These are phyloP conservation scores for Tachyglossus aculeatus DNA, from an alignment of 2,797 vertebrate genomes.

Conservation along the genomic window DNA sequence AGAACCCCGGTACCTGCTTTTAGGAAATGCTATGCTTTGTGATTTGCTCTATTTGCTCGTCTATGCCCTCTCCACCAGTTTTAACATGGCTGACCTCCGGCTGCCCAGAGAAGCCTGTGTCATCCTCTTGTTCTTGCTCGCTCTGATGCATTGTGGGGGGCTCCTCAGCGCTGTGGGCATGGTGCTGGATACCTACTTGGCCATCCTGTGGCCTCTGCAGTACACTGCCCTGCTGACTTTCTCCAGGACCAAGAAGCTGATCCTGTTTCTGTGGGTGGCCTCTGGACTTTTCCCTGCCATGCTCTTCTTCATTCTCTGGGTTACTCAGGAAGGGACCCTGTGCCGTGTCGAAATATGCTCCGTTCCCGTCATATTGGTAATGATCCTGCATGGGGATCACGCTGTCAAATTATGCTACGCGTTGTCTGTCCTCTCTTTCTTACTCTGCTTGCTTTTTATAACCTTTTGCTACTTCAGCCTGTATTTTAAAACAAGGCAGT, in stretches of 20 bases:
- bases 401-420: constrained; percentile 74
- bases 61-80: constrained; percentile 69
- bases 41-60: constrained; percentile 77
- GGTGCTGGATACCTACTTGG: constrained; percentile 77
- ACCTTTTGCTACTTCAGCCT: constrained; percentile 72
- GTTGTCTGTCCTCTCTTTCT: constrained; percentile 63
- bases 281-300: constrained; percentile 68
- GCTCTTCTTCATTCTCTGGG: constrained; percentile 68
- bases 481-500: constrained; percentile 74
- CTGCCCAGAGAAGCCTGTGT: constrained; percentile 72
- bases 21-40: constrained; percentile 78
- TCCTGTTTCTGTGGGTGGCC: constrained; percentile 66
- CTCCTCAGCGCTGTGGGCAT: constrained; percentile 77
- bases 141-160: constrained; percentile 72
- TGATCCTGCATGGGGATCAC: constrained; percentile 66
- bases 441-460: constrained; percentile 75
- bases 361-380: constrained; percentile 68
- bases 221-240: constrained; percentile 73
- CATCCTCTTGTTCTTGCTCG: constrained; percentile 71
- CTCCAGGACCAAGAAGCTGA: constrained; percentile 67
- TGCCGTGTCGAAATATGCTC: constrained; percentile 73
- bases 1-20: constrained; percentile 80
- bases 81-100: constrained; percentile 63
- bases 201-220: constrained; percentile 75
- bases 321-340: constrained; percentile 55